phyloP scores from a whole-genome alignment of 2,113 vertebrate genomes.

The Odontesthes bonariensis region DNA sequence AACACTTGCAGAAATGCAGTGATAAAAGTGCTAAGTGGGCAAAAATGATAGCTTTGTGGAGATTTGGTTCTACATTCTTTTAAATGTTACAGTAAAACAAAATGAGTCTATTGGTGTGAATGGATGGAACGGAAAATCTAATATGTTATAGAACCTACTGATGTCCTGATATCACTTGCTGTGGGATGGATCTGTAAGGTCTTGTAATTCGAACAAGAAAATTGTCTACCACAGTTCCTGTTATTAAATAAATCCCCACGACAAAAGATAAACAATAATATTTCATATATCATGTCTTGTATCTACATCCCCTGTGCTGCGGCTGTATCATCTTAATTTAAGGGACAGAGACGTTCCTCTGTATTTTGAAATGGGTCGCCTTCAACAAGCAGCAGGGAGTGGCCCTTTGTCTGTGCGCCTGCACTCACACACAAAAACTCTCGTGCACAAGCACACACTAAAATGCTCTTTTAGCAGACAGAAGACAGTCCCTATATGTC shows the following conservation, averaged over 20 bases:
- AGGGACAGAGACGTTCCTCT: constrained; percentile 14
- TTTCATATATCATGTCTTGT: constrained; percentile 49
- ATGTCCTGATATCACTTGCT: constrained; percentile 11
- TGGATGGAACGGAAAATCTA: background rate
- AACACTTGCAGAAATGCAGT: background rate
- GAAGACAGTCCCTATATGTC: constrained; percentile 51
- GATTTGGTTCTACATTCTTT: no score
- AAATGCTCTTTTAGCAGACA: constrained; percentile 34
- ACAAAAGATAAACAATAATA: constrained; percentile 48
- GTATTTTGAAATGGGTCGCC: constrained; percentile 23
- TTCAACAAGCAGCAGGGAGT: constrained; percentile 51
- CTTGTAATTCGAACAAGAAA: constrained; percentile 28
- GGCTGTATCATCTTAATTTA: constrained; percentile 42
- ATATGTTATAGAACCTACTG: background rate
- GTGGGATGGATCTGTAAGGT: constrained; percentile 9
- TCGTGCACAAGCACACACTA: constrained; percentile 20
- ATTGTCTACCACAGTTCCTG: constrained; percentile 19
- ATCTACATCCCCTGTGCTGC: constrained; percentile 44
- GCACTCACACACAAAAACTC: constrained; percentile 18
- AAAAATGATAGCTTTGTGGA: background rate
- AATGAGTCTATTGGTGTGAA: background rate
- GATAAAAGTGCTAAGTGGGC: background rate
- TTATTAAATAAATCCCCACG: constrained; percentile 56
- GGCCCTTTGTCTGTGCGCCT: constrained; percentile 68
- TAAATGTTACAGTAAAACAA: background rate